These are phyloP conservation scores for Myotis pilosus DNA, from an alignment of 2,797 vertebrate species.

Conservation along the genomic window DNA sequence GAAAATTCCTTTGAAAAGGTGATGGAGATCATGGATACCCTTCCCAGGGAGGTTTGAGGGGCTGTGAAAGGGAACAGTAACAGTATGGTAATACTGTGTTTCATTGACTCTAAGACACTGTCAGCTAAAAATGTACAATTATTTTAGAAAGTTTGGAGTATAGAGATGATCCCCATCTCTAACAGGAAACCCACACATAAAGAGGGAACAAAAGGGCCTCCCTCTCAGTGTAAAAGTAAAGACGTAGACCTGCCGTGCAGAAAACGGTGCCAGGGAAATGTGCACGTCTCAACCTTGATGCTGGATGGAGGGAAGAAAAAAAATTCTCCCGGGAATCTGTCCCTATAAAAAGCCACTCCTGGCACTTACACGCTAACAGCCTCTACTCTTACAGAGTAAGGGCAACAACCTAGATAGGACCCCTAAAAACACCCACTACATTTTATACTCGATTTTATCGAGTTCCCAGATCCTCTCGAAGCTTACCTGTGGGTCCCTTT, in stretches of 20 bases:
- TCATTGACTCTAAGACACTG: not conserved
- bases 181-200: not conserved
- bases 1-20: not conserved
- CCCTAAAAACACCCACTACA: not conserved
- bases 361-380: not conserved
- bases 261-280: not conserved
- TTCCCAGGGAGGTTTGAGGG: accelerated
- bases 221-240: not conserved
- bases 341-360: not conserved
- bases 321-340: not conserved
- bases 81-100: not conserved
- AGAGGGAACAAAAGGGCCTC: not conserved
- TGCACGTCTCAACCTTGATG: accelerated
- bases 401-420: not conserved
- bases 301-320: accelerated
- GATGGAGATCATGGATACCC: not conserved
- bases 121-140: not conserved
- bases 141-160: not conserved
- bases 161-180: not conserved
- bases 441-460: not conserved
- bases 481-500: not conserved
- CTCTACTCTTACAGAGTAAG: not conserved
- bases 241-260: accelerated
- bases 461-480: not conserved
- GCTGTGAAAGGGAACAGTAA: not conserved